Evolutionary conservation across 2,113 vertebrate genomes (phyloP), one percentile per base, ranked within the genome.

Genomic region (Edolisoma coerulescens): DNA sequence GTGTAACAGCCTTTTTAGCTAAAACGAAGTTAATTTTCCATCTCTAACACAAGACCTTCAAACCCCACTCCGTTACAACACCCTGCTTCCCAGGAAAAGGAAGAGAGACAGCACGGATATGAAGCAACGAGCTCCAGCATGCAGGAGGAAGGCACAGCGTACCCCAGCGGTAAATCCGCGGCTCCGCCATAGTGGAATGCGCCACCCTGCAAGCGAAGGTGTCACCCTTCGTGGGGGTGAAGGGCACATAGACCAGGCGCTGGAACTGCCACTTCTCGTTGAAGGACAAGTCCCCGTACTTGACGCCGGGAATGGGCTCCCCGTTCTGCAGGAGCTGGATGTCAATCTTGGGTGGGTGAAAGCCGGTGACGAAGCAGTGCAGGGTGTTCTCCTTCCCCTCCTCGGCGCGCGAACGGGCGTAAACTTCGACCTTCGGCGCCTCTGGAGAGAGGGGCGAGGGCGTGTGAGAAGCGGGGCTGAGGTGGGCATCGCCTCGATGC

Each of bases 271-370:
- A 99, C 70, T 98, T 87, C 5, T 97, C 69, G 6, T 96, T 96
- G 95, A 99, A 99, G 82, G 99, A 97, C 96, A 99, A 96, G 94
- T 99, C 99, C 0, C 98, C 90, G 54, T 94, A 97, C 1, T 68
- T 1, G 7, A 96, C 30, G 0, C 0, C 0, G 0, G 13, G 1
- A 2, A 99, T 91, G 7, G 88, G 92, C 1, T 1, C 0, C 0
- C 49, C 97, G 0, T 98, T 39, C 81, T 98, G 97, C 47, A 98
- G 5, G 2, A 99, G 60, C 0, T 52, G 0, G 23, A 99, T 97
- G 0, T 37, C 39, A 35, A 99, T 99, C 68, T 98, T 95, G 0
- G 99, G 98, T 0, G 99, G 99, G 42, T 99, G 98, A 93, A 99
- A 99, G 3, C 90, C 90, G 0, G 94, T 98, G 2, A 98, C 97